Evolutionary conservation across 2,113 vertebrate genomes (phyloP), one percentile per base, ranked within the genome.

Genomic region (Ochotona curzoniae): DNA sequence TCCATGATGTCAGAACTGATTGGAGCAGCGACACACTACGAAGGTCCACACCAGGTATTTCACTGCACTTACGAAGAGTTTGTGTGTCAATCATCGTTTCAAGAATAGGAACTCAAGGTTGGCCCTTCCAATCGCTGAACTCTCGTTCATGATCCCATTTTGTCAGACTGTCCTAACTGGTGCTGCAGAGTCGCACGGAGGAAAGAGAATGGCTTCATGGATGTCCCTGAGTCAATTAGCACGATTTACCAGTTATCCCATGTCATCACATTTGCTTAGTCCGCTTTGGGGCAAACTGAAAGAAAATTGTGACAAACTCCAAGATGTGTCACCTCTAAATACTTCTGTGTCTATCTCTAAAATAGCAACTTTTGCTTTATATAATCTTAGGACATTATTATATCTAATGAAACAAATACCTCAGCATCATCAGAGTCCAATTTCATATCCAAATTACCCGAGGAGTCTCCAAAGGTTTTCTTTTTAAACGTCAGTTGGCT

Each of bases 301-400:
- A 95, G 67, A 76, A 91, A 89, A 90, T 86, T 92, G 30, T 79
- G 44, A 54, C 2, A 86, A 4, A 21, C 51, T 67, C 35, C n/a
- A 66, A 71, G 32, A 91, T 85, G 61, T 63, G 64, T 87, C 23
- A 38, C 23, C 54, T 38, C 28, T 17, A n/a, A 88, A 49, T 71
- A 4, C 32, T 75, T 94, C 73, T 44, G 8, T 73, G 13, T 87
- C 14, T 17, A 75, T 47, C 26, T 54, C 79, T 90, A 91, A 94
- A 93, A 86, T n/a, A 73, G 64, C 71, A 81, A 49, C n/a, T 35
- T 73, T 92, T 92, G 90, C 69, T 61, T 90, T 93, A 35, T 0
- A 10, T 89, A 91, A 81, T 18, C 17, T 47, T 2, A 60, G 49
- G 38, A 49, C n/a, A 57, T 57, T 14, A 54, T 35, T 92, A 28